A percentile compares a stretch with the other conserved stretches of the same genome.
Evolutionary conservation across 1,140 invertebrate genomes (phyloP).

Genomic region (Sminthurides bifidus): DNA sequence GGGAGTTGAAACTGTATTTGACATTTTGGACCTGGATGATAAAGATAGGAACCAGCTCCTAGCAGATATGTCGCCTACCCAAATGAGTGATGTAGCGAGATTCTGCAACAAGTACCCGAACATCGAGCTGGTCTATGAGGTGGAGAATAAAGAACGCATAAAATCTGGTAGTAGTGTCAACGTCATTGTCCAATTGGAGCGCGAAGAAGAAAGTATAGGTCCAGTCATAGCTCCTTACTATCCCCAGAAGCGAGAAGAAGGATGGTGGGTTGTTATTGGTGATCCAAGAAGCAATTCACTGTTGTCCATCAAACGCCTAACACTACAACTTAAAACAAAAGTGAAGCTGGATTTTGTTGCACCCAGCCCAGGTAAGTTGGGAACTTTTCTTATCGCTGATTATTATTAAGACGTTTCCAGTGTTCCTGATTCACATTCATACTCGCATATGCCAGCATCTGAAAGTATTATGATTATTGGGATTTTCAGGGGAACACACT

Average conservation of each 20-base stretch:
- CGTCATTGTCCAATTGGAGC: conserved; percentile 81
- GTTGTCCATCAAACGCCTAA: conserved; percentile 89
- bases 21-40: conserved; percentile 97
- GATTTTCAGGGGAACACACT: conserved; percentile 54
- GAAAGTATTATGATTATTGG: conserved; percentile 19
- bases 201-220: conserved; percentile 92
- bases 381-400: no score
- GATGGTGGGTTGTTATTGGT: conserved; percentile 99
- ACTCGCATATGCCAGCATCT: no score
- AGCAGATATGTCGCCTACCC: conserved; percentile 50
- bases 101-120: conserved; percentile 99
- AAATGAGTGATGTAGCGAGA: conserved; percentile 93
- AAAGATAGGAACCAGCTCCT: conserved; percentile 76
- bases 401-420: no score
- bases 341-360: conserved; percentile 93
- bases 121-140: conserved; percentile 91
- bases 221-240: conserved; percentile 97
- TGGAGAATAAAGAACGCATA: conserved; percentile 66
- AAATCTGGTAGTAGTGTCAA: conserved; percentile 69
- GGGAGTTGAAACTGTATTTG: conserved; percentile 91
- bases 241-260: conserved; percentile 96
- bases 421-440: no score
- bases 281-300: conserved; percentile 89
- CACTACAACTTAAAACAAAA: conserved; percentile 83
- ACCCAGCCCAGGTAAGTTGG: conserved; percentile 56